phyloP scores from a whole-genome alignment of 2,797 vertebrate genomes.

The Enteromius argenteus region DNA sequence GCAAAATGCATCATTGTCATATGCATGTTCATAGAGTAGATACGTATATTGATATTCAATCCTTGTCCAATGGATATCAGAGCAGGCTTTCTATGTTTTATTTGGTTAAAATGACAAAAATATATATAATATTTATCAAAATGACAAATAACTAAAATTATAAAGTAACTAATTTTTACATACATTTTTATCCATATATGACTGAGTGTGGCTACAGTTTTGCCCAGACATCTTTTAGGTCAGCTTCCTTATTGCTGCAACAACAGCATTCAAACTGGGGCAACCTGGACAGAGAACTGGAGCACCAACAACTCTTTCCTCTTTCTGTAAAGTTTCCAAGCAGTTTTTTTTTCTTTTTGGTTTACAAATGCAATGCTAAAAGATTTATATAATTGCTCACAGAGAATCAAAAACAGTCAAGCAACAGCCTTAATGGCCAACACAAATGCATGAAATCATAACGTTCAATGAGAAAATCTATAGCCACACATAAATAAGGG shows the following conservation, averaged over 20 bases:
- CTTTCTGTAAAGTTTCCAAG: constrained; percentile 36
- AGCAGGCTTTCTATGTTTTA: neutral
- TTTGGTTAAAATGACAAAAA: neutral
- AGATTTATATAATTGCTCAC: neutral
- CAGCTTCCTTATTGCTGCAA: constrained; percentile 42
- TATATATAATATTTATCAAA: neutral
- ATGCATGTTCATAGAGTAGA: neutral
- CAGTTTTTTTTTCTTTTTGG: neutral
- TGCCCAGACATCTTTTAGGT: constrained; percentile 43
- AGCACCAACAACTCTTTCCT: constrained; percentile 42
- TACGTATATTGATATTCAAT: neutral
- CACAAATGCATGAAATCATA: too few species aligned
- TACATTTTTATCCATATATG: neutral
- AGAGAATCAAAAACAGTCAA: neutral
- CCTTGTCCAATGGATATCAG: neutral
- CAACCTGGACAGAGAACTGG: constrained; percentile 59
- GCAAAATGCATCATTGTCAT: neutral
- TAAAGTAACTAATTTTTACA: neutral
- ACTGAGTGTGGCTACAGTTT: constrained; percentile 6
- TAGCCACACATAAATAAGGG: neutral
- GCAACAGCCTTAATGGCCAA: neutral
- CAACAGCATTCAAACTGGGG: constrained; percentile 55
- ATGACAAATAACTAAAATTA: neutral
- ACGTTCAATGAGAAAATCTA: neutral
- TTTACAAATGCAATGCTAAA: neutral